These are phyloP conservation scores for Nasalis larvatus DNA, from an alignment of 2,113 vertebrate genomes.

Conservation along the genomic window DNA sequence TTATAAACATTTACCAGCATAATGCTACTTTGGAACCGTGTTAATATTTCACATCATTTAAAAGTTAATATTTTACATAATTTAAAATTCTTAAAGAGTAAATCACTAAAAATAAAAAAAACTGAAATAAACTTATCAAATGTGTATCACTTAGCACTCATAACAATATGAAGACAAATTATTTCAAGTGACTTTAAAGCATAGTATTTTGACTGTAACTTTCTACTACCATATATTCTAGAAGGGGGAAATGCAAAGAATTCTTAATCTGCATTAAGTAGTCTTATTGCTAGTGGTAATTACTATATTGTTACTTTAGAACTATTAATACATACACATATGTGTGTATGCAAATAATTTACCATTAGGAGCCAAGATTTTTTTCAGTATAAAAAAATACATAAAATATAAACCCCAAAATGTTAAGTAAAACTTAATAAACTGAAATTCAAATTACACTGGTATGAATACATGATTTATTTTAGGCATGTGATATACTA, in stretches of 20 bases:
- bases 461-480: background rate
- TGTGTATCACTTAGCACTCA: background rate
- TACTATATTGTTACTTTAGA: background rate
- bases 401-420: background rate
- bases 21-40: background rate
- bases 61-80: conserved; percentile 20
- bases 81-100: conserved; percentile 21
- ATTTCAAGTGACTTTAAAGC: background rate
- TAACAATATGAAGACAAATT: background rate
- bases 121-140: background rate
- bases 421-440: background rate
- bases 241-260: background rate
- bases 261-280: background rate
- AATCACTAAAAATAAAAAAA: background rate
- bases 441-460: background rate
- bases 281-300: background rate
- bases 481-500: background rate
- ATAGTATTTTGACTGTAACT: background rate
- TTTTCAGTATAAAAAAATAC: background rate
- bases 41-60: conserved; percentile 5
- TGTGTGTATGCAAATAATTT: background rate
- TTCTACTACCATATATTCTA: background rate
- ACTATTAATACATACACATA: background rate
- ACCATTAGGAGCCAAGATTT: background rate
- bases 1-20: conserved; percentile 7